A percentile compares a stretch with the other conserved stretches of the same genome.
Evolutionary conservation across 2,797 vertebrate genomes (phyloP).

Genomic region (Phataginus tetradactyla): DNA sequence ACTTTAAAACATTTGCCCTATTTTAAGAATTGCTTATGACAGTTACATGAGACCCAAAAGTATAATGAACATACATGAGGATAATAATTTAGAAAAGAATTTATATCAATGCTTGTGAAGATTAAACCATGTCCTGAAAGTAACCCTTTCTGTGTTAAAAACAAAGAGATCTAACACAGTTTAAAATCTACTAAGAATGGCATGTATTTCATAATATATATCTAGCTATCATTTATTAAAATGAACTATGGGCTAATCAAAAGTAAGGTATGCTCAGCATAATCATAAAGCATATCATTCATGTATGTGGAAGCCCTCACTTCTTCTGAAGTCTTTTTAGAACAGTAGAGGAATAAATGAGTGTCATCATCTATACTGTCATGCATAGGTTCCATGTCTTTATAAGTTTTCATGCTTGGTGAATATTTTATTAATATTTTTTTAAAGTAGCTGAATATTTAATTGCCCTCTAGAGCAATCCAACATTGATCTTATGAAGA

Average conservation of each 20-base stretch:
- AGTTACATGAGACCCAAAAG: background rate
- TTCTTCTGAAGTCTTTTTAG: background rate
- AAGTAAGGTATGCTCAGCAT: background rate
- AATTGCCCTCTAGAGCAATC: background rate
- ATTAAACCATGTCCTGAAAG: background rate
- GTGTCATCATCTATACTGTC: background rate
- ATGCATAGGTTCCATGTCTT: background rate
- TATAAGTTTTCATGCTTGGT: background rate
- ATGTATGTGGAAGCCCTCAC: background rate
- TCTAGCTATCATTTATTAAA: background rate
- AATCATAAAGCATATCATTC: background rate
- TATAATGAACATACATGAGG: background rate
- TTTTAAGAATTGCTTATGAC: conserved; percentile 16
- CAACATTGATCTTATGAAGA: background rate
- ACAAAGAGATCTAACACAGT: background rate
- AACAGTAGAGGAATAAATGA: background rate
- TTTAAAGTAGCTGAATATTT: background rate
- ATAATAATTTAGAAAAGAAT: background rate
- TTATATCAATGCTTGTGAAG: background rate
- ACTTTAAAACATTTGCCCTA: background rate
- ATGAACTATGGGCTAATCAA: background rate
- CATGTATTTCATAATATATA: background rate
- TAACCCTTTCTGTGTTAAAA: background rate
- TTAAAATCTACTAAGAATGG: background rate
- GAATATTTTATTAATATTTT: background rate